Evolutionary conservation across 2,888 invertebrate genomes (phyloP).

Genomic region (Bibio marci): DNA sequence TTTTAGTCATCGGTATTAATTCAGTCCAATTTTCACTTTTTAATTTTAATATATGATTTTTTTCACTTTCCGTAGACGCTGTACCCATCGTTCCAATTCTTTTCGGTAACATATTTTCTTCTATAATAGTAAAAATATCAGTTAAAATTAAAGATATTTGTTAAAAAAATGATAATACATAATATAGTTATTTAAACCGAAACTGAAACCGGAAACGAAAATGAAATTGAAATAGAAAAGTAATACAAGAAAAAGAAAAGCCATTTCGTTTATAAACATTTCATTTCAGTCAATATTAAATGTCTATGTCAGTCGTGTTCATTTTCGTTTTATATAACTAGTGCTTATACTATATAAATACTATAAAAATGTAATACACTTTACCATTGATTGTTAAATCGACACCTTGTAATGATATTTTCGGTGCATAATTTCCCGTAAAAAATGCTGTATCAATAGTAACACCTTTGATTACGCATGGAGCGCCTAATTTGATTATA

Average conservation of each 20-base stretch:
- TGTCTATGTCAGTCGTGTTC: no score
- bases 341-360: no score
- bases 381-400: conserved; percentile 20
- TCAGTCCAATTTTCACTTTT: conserved; percentile 37
- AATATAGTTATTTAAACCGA: no score
- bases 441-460: conserved; percentile 43
- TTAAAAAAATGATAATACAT: no score
- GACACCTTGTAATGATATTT: conserved; percentile 42
- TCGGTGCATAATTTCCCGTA: conserved; percentile 44
- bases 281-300: no score
- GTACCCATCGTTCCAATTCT: conserved; percentile 32
- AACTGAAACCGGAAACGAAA: no score
- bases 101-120: conserved; percentile 31
- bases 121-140: no score
- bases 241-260: no score
- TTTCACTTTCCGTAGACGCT: conserved; percentile 31
- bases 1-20: conserved; percentile 34
- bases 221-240: no score
- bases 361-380: conserved; percentile 6
- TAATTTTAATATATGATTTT: conserved; percentile 30
- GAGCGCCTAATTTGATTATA: conserved; percentile 37
- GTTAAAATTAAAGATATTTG: no score
- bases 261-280: no score
- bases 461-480: conserved; percentile 35
- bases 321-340: no score